Conservation (phyloP, 2,888 invertebrate genomes). For the Venusia cambrica region DNA sequence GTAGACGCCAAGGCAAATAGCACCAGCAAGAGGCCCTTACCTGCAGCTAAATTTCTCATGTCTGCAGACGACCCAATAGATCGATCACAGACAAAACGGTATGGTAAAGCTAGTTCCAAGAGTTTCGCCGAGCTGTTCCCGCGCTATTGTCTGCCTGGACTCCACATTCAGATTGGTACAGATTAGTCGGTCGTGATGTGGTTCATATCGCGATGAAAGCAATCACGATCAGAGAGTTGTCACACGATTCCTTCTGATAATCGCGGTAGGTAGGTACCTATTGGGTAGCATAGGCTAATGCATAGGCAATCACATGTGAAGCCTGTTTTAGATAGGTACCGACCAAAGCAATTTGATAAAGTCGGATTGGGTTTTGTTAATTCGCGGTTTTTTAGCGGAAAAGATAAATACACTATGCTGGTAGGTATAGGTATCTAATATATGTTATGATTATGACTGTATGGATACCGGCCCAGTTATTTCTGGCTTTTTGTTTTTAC, state of each 20-base stretch:
- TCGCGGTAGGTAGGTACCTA: too few species aligned
- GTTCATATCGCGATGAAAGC: slow-evolving; percentile 65
- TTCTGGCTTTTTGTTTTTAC: too few species aligned
- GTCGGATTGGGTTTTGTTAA: too few species aligned
- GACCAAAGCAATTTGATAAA: background rate
- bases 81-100: background rate
- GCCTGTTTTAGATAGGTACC: slow-evolving; percentile 12
- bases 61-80: background rate
- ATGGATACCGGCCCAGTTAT: too few species aligned
- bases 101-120: background rate
- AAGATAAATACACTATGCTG: too few species aligned
- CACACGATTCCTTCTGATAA: slow-evolving; percentile 44
- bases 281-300: slow-evolving; percentile 21
- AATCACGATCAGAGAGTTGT: slow-evolving; percentile 56
- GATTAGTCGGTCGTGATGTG: slow-evolving; percentile 55
- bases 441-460: too few species aligned
- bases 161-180: slow-evolving; percentile 38
- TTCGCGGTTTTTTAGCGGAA: too few species aligned
- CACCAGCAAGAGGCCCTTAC: too few species aligned
- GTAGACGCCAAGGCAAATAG: too few species aligned
- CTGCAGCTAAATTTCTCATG: background rate
- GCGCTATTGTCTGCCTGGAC: slow-evolving; percentile 30
- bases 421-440: too few species aligned
- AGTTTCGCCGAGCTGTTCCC: slow-evolving; percentile 27
- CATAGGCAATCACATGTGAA: slow-evolving; percentile 25